phyloP scores from a whole-genome alignment of 2,888 invertebrate genomes.

The Noctua janthe region DNA sequence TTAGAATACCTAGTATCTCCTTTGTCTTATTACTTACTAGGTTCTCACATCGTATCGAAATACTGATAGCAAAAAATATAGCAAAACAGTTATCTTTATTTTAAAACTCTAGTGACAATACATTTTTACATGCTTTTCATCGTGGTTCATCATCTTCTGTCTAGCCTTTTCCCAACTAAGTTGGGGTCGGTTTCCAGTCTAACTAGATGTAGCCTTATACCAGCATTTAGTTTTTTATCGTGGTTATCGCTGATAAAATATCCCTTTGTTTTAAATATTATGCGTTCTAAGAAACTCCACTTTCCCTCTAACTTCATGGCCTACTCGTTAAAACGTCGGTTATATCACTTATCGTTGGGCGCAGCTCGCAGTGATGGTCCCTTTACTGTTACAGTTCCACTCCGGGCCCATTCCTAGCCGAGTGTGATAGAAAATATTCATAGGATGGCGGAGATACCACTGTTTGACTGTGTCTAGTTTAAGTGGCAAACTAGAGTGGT shows the following conservation, averaged over 20 bases:
- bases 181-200: too few relatives aligned
- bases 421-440: conserved; percentile 49
- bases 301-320: conserved; percentile 41
- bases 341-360: conserved; percentile 70
- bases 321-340: conserved; percentile 50
- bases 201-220: too few relatives aligned
- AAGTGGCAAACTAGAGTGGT: not conserved
- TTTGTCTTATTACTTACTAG: not conserved
- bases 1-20: not conserved
- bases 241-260: not conserved
- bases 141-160: not conserved
- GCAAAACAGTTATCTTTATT: not conserved
- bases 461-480: conserved; percentile 18
- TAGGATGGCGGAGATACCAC: conserved; percentile 18
- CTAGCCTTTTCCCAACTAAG: too few relatives aligned
- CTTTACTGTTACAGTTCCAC: conserved; percentile 65
- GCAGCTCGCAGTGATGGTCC: conserved; percentile 65
- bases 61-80: not conserved
- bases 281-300: not conserved
- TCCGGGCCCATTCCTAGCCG: conserved; percentile 53
- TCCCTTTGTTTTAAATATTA: not conserved
- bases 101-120: not conserved
- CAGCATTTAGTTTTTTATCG: too few relatives aligned
- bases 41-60: not conserved
- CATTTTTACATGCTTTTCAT: not conserved